Percentiles rank a stretch among this genome's conserved stretches.
phyloP scores from a whole-genome alignment of 2,888 invertebrate genomes.

The Epinotia brunnichana region DNA sequence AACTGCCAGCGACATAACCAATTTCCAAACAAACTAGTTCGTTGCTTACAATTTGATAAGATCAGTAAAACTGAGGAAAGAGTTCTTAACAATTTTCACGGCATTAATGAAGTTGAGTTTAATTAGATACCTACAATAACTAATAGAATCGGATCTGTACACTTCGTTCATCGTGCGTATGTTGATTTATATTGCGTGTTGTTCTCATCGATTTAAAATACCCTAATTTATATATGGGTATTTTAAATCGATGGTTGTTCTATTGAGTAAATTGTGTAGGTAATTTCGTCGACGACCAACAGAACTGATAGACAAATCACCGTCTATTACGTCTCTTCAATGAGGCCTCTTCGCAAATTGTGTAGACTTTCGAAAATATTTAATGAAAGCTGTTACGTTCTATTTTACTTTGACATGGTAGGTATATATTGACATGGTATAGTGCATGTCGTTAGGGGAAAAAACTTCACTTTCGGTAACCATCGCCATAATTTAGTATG shows the following conservation, averaged over 20 bases:
- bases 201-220: no score
- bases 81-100: slow-evolving; percentile 45
- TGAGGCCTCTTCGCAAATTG: neutral
- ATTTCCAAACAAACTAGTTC: slow-evolving; percentile 59
- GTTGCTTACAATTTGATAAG: slow-evolving; percentile 53
- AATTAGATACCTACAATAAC: slow-evolving; percentile 6
- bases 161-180: no score
- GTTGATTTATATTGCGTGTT: no score
- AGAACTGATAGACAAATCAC: neutral
- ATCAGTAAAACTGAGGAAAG: slow-evolving; percentile 49
- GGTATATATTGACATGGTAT: no score
- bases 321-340: neutral
- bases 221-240: no score
- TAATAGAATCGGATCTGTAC: neutral
- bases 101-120: slow-evolving; percentile 26
- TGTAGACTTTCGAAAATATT: neutral
- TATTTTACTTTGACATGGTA: no score
- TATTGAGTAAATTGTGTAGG: neutral
- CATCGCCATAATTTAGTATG: no score
- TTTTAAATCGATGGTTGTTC: no score
- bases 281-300: neutral
- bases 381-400: neutral
- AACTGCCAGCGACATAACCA: slow-evolving; percentile 66
- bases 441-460: no score
- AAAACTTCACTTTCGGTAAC: no score